Conservation (phyloP, 2,888 invertebrate genomes). For the Penaeus monodon region DNA sequence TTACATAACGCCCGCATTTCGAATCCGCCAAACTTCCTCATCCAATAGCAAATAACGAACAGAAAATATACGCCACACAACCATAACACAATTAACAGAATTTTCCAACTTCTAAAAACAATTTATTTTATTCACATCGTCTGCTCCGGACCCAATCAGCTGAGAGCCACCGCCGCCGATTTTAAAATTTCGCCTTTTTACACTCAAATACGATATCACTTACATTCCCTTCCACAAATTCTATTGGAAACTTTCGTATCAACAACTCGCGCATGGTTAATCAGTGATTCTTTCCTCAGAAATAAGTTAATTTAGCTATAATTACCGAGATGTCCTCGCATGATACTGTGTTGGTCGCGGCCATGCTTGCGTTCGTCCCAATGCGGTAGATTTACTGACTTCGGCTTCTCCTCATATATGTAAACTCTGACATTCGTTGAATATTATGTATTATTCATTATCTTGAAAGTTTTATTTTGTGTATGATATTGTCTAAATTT, state of each 20-base stretch:
- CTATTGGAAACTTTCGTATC: not conserved
- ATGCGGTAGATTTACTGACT: not conserved
- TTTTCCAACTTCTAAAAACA: not conserved
- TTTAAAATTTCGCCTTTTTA: not conserved
- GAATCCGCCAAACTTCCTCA: no score
- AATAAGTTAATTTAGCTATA: not conserved
- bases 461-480: no score
- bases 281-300: not conserved
- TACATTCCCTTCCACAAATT: not conserved
- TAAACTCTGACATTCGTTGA: no score
- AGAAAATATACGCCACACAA: no score
- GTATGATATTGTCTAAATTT: no score
- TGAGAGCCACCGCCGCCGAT: not conserved
- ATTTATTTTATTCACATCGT: not conserved
- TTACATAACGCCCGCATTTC: no score
- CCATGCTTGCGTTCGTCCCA: conserved; percentile 7
- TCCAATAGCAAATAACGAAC: not conserved
- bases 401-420: no score
- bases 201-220: not conserved
- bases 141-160: conserved; percentile 5
- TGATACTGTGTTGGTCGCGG: not conserved
- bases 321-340: conserved; percentile 20
- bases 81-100: not conserved
- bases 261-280: not conserved
- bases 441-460: no score